These are phyloP conservation scores for Hyles lineata DNA, from an alignment of 2,888 invertebrate species.

Conservation along the genomic window DNA sequence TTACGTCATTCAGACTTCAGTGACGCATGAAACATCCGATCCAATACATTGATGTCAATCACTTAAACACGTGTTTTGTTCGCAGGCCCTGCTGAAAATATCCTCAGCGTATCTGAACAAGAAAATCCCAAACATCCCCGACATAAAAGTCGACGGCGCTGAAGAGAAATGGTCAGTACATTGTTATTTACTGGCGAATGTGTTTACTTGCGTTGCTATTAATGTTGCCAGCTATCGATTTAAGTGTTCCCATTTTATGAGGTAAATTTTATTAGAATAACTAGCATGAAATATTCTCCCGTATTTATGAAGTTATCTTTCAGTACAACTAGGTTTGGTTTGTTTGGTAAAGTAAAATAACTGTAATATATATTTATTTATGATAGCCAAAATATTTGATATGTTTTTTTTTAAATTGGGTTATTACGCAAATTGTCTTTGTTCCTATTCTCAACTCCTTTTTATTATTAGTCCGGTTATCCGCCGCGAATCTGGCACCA, in stretches of 20 bases:
- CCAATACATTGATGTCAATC: not conserved
- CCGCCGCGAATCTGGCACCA: not conserved
- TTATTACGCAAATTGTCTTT: too few species aligned
- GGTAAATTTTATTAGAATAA: too few species aligned
- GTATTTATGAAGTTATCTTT: not conserved
- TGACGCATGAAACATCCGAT: too few species aligned
- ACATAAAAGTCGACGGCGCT: conserved; percentile 94
- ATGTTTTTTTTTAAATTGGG: too few species aligned
- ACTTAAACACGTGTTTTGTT: conserved; percentile 43
- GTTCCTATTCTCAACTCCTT: too few species aligned
- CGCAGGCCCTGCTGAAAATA: conserved; percentile 93
- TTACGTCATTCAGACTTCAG: too few species aligned
- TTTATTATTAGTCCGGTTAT: too few species aligned
- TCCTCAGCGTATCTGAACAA: conserved; percentile 96
- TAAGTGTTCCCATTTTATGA: not conserved
- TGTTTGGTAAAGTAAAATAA: too few species aligned
- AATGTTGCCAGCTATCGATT: not conserved
- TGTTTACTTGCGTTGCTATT: not conserved
- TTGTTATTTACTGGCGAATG: conserved; percentile 24
- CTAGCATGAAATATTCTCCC: not conserved
- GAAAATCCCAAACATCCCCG: conserved; percentile 96
- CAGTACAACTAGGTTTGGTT: too few species aligned
- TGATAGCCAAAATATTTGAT: too few species aligned
- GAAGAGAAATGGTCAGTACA: conserved; percentile 93
- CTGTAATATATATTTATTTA: too few species aligned